A percentile compares a stretch with the other conserved stretches of the same genome.
phyloP scores from a whole-genome alignment of 2,113 vertebrate species.

The Myrmecobius fasciatus region DNA sequence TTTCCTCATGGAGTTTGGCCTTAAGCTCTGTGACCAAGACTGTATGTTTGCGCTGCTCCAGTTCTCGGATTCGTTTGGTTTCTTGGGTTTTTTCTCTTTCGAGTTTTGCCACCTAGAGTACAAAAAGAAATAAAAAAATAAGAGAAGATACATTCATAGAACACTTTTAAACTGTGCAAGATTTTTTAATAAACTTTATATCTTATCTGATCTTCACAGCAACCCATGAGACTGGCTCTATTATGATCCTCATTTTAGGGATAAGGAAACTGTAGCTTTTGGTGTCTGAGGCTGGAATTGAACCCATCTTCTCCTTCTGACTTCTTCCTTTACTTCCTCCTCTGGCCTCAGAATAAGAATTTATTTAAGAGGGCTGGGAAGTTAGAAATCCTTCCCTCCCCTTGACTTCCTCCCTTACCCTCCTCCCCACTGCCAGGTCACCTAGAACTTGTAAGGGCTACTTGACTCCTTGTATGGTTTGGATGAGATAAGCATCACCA shows the following conservation, averaged over 20 bases:
- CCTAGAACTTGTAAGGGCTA: not conserved
- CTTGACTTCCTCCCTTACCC: not conserved
- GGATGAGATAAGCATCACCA: not conserved
- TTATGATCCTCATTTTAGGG: not conserved
- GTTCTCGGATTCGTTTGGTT: constrained; percentile 93
- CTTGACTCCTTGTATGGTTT: not conserved
- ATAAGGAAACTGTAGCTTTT: not conserved
- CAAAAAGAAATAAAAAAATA: constrained; percentile 42
- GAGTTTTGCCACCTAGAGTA: constrained; percentile 91
- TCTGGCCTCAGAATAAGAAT: not conserved
- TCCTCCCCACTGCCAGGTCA: not conserved
- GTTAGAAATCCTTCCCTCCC: not conserved
- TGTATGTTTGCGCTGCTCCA: constrained; percentile 98
- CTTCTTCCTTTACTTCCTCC: not conserved
- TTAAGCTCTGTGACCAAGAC: constrained; percentile 95
- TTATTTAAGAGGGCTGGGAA: not conserved
- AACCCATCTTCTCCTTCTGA: not conserved
- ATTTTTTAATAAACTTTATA: not conserved
- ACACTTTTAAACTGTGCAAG: not conserved
- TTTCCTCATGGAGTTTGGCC: constrained; percentile 97
- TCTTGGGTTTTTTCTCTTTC: constrained; percentile 99
- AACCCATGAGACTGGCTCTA: not conserved
- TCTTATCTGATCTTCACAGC: not conserved
- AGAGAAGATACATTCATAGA: not conserved
- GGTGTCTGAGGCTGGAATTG: not conserved